Evolutionary conservation across 2,797 vertebrate species (phyloP).

Genomic region (Antrozous pallidus): DNA sequence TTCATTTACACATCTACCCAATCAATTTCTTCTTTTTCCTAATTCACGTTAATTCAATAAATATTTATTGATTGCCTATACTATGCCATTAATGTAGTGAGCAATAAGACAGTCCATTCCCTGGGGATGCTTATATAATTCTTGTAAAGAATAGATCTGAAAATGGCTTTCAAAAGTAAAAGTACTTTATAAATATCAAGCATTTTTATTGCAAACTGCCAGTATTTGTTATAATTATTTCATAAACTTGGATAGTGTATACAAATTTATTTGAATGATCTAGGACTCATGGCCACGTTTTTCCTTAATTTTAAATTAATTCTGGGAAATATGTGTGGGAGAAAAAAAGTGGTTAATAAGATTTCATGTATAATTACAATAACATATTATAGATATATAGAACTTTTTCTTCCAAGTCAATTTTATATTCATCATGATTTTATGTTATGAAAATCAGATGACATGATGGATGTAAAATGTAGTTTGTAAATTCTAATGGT

Average conservation of each 20-base stretch:
- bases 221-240: neutral
- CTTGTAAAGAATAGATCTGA: neutral
- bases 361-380: neutral
- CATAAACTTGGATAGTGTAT: neutral
- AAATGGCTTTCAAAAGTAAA: neutral
- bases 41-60: neutral
- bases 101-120: neutral
- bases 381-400: neutral
- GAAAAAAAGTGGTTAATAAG: neutral
- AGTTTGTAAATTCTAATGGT: neutral
- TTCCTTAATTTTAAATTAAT: neutral
- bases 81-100: neutral
- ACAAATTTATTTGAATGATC: neutral
- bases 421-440: neutral
- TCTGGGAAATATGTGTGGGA: neutral
- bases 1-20: neutral
- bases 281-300: neutral
- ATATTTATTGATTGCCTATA: neutral
- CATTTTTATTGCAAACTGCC: neutral
- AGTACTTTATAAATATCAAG: neutral
- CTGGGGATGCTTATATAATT: neutral
- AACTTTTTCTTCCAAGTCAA: neutral
- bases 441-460: neutral
- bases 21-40: neutral
- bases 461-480: neutral